phyloP scores from a whole-genome alignment of 2,888 invertebrate genomes.

The Diloba caeruleocephala region DNA sequence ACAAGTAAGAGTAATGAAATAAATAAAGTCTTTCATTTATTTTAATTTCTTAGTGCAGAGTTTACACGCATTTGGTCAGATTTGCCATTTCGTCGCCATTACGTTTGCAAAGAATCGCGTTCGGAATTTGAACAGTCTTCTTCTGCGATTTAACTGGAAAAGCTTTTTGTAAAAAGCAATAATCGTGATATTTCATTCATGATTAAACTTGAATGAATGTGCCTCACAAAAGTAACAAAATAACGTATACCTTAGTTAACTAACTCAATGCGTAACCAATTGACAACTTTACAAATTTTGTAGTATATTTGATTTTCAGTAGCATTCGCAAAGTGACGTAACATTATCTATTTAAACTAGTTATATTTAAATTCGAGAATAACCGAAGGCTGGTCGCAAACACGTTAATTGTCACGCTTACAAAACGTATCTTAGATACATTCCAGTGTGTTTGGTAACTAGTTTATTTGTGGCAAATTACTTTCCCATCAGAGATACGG shows the following conservation, averaged over 20 bases:
- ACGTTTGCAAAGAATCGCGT: too few species aligned
- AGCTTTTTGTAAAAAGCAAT: too few species aligned
- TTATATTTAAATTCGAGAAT: constrained; percentile 9
- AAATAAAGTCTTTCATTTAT: too few species aligned
- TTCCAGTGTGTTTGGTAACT: constrained; percentile 60
- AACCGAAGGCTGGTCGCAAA: constrained; percentile 19
- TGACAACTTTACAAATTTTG: background rate
- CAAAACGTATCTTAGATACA: constrained; percentile 61
- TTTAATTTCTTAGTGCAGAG: too few species aligned
- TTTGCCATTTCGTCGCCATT: too few species aligned
- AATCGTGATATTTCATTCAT: too few species aligned
- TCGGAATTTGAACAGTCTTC: too few species aligned
- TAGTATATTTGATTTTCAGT: background rate
- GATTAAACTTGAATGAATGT: too few species aligned
- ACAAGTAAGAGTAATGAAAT: too few species aligned
- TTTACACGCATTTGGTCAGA: too few species aligned
- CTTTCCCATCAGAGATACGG: constrained; percentile 70
- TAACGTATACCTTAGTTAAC: background rate
- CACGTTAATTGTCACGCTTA: constrained; percentile 50
- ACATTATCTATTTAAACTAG: background rate
- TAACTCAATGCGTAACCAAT: constrained; percentile 2
- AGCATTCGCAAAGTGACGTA: background rate
- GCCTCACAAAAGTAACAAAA: too few species aligned
- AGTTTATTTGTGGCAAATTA: constrained; percentile 67
- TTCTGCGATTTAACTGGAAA: too few species aligned